phyloP scores from a whole-genome alignment of 2,797 vertebrate species.

The Loris lydekkerianus region DNA sequence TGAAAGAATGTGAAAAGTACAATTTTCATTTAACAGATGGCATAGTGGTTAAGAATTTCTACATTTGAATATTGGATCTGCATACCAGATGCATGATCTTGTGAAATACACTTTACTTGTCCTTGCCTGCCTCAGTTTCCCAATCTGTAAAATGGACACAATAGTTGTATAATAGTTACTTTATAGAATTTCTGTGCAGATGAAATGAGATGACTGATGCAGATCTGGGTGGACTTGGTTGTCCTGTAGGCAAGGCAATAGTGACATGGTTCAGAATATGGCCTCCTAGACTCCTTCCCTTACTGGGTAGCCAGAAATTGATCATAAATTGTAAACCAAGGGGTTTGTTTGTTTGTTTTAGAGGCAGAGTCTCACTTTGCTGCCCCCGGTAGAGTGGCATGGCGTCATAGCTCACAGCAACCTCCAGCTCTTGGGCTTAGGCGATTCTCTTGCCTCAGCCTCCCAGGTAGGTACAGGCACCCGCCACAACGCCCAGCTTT shows the following conservation, averaged over 20 bases:
- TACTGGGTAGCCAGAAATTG: no score
- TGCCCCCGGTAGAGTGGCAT: no score
- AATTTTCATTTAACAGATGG: not conserved
- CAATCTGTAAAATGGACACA: not conserved
- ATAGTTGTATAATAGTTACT: not conserved
- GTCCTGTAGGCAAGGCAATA: not conserved
- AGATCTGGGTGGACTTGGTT: not conserved
- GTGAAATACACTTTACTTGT: not conserved
- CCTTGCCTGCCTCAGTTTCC: not conserved
- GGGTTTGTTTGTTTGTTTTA: no score
- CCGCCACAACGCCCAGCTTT: no score
- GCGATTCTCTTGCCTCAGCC: no score
- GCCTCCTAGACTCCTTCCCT: not conserved
- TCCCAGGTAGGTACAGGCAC: no score
- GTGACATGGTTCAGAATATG: not conserved
- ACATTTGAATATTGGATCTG: not conserved
- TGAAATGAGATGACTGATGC: not conserved
- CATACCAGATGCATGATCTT: not conserved
- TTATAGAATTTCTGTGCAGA: not conserved
- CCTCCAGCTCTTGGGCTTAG: no score
- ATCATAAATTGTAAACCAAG: not conserved
- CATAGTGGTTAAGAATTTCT: not conserved
- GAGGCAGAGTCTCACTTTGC: no score
- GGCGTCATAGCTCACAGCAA: no score
- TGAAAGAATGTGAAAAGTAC: not conserved